Base-by-base conservation (phyloP, 2,888 invertebrate genomes). In the Andricus quercusramuli region DNA sequence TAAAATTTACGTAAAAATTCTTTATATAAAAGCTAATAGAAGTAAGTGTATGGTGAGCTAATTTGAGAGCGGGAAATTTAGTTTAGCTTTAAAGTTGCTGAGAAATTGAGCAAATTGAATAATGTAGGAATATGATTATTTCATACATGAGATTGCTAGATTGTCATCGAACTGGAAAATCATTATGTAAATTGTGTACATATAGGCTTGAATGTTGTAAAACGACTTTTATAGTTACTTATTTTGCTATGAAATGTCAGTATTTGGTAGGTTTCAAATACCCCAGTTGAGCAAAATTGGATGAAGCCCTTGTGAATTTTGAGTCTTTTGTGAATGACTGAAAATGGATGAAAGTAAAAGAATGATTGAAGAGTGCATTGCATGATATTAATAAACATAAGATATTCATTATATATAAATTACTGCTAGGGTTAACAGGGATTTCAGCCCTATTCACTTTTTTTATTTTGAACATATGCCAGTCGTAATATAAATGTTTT, bases 381-480 rank as follows among this genome's bases (percentile, higher is more conserved):
- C 2, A 15, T 74, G 32, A 56, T 20, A 51, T 15, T 25, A 37
- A 37, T 70, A 32, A 51, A 56, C 25, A 25, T 68, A 32, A 32
- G 29, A 17, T n/a, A 74, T 32, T 37, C 74, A n/a, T 59, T 59
- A 56, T 56, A 37, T 74, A 37, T 74, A 56, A 56, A 74, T 56
- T 56, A 74, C 25, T 59, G 20, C 2, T 74, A 37, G 11, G 74
- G 56, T 56, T 51, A 74, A 32, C 5, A 74, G 47, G n/a, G 32
- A 13, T 74, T 74, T 4, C 0, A 37, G n/a, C 32, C n/a, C 56
- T 59, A 9, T 47, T 29, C 17, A 29, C 11, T 47, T 51, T 51
- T 47, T 32, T 70, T 29, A 70, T 70, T 51, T 51, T 4, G 32
- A n/a, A 64, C 2, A 9, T 25, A 56, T 32, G 29, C 20, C 29